Evolutionary conservation across 2,113 vertebrate species (phyloP), one percentile per base, ranked within the genome.

Genomic region (Egretta garzetta): DNA sequence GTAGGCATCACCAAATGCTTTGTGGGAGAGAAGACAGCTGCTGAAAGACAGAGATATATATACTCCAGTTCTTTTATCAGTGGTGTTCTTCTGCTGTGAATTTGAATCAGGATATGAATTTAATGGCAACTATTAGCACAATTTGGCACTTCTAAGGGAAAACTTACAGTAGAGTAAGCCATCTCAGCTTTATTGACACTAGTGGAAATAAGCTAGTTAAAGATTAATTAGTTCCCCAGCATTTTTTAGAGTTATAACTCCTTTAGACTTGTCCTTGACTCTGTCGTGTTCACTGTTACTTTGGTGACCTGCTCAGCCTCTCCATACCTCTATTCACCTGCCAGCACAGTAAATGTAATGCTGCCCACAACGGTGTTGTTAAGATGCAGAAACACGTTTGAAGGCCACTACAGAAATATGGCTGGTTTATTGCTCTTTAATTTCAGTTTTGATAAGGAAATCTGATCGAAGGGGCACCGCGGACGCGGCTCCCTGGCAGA

Each of bases 351-450:
- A 60, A 73, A 58, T 8, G 14, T 15, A 58, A 73, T 4, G 21
- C 21, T 56, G 75, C 50, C 27, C 68, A 41, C 21, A 39, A 39
- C 35, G 47, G 52, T 0, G 0, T 17, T 30, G 8, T 32, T 74
- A 67, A 66, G n/a, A 58, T 11, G 19, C 20, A 62, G 45, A 70
- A 86, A 68, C 4, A 2, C 1, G 3, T 86, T 17, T 75, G 72
- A 82, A 90, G 41, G 49, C 21, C 73, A 33, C 58, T 63, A 13
- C 6, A 59, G 52, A 76, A 88, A 32, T 22, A 59, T 22, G 45
- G 16, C 0, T 0, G 13, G 8, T 59, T 63, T 60, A 53, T 0
- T 71, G 66, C 23, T 37, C 16, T 10, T 91, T 71, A 43, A 24
- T 56, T 68, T 68, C 6, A 39, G 30, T 39, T 73, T 50, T 9